These are phyloP conservation scores for Aelia acuminata DNA, from an alignment of 2,888 invertebrate genomes.

Conservation along the genomic window DNA sequence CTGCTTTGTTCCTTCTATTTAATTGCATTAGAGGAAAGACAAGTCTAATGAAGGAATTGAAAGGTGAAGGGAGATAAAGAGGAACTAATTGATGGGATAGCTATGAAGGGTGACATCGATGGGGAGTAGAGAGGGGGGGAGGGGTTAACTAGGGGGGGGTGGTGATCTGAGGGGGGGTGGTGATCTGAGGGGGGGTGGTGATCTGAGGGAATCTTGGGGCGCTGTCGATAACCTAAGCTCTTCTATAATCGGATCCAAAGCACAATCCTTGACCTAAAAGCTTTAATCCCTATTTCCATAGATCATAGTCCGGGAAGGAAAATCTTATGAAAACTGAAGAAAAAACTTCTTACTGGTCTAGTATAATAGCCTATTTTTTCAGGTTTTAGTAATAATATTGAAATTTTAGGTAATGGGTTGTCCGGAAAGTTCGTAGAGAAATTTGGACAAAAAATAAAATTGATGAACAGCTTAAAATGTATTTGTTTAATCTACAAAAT, in stretches of 20 bases:
- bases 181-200: too few species aligned
- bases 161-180: too few species aligned
- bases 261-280: slow-evolving; percentile 35
- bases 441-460: too few species aligned
- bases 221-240: neutral
- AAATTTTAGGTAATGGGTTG: too few species aligned
- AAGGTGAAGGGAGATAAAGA: neutral
- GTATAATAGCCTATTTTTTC: too few species aligned
- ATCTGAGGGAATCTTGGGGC: too few species aligned
- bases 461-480: too few species aligned
- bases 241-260: neutral
- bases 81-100: neutral
- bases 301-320: neutral
- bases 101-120: slow-evolving; percentile 2
- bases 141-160: too few species aligned
- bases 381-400: too few species aligned
- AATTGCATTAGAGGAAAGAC: neutral
- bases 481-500: too few species aligned
- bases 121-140: neutral
- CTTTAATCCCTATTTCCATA: neutral
- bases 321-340: neutral
- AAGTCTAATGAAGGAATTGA: neutral
- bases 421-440: too few species aligned
- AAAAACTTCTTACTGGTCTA: too few species aligned
- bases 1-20: neutral